Conservation (phyloP, 2,797 vertebrate species). For the Anniella stebbinsi region DNA sequence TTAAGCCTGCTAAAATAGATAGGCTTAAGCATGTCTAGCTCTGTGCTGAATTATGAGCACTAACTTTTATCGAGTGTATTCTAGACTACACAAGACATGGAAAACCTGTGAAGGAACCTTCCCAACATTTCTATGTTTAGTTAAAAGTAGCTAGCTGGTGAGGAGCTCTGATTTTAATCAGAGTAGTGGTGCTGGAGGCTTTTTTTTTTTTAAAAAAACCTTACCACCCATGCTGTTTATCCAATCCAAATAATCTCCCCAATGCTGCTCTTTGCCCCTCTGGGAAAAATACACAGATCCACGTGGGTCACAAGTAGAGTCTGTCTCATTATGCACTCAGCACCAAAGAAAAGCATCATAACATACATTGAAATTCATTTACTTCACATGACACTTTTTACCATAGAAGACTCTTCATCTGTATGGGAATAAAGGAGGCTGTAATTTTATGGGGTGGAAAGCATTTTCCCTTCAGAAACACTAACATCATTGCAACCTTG, state of each 20-base stretch:
- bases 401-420: background rate
- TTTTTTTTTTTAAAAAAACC: background rate
- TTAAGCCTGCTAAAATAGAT: background rate
- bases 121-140: background rate
- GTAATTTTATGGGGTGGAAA: constrained; percentile 48
- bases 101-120: background rate
- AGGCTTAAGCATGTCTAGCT: background rate
- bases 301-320: background rate
- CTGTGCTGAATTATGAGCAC: background rate
- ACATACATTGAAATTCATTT: constrained; percentile 30
- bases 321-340: constrained; percentile 15
- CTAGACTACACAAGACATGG: background rate
- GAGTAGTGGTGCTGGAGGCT: background rate
- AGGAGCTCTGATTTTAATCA: background rate
- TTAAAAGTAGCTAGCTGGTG: background rate
- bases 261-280: background rate
- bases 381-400: background rate
- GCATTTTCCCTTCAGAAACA: constrained; percentile 57
- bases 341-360: constrained; percentile 1
- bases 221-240: background rate
- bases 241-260: background rate
- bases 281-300: background rate
- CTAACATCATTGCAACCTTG: constrained; percentile 46
- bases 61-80: constrained; percentile 31
- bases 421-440: constrained; percentile 30